These are phyloP conservation scores for Apeltes quadracus DNA, from an alignment of 2,113 vertebrate species.

Conservation along the genomic window DNA sequence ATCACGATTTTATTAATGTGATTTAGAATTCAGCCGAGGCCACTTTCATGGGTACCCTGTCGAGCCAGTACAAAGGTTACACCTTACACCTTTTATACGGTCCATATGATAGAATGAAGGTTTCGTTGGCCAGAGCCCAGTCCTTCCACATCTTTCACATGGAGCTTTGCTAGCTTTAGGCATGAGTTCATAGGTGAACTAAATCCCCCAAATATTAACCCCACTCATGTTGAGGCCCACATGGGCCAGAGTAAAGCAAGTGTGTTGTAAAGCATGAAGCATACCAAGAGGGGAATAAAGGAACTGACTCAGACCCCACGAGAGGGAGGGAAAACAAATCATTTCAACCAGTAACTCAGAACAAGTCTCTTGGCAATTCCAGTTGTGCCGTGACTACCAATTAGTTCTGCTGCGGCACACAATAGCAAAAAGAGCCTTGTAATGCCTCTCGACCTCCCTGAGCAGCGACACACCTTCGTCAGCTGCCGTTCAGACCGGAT, in stretches of 20 bases:
- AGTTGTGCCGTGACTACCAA: slow-evolving; percentile 55
- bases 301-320: neutral
- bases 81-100: slow-evolving; percentile 11
- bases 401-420: slow-evolving; percentile 38
- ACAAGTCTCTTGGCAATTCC: slow-evolving; percentile 23
- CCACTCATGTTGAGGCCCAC: slow-evolving; percentile 14
- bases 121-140: slow-evolving; percentile 27
- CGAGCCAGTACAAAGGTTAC: slow-evolving; percentile 8
- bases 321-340: slow-evolving; percentile 18
- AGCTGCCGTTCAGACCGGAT: slow-evolving; percentile 28
- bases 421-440: slow-evolving; percentile 32
- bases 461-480: slow-evolving; percentile 34
- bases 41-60: slow-evolving; percentile 13
- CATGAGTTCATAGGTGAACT: slow-evolving; percentile 20
- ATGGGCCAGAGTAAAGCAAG: slow-evolving; percentile 11
- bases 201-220: slow-evolving; percentile 12
- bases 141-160: slow-evolving; percentile 18
- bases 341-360: slow-evolving; percentile 33
- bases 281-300: neutral
- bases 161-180: neutral
- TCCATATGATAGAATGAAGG: slow-evolving; percentile 19
- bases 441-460: slow-evolving; percentile 19
- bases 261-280: slow-evolving; percentile 17
- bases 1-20: too few species aligned
- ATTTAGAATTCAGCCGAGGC: slow-evolving; percentile 3